phyloP scores from a whole-genome alignment of 2,888 invertebrate species.

The Lamproptera curius region DNA sequence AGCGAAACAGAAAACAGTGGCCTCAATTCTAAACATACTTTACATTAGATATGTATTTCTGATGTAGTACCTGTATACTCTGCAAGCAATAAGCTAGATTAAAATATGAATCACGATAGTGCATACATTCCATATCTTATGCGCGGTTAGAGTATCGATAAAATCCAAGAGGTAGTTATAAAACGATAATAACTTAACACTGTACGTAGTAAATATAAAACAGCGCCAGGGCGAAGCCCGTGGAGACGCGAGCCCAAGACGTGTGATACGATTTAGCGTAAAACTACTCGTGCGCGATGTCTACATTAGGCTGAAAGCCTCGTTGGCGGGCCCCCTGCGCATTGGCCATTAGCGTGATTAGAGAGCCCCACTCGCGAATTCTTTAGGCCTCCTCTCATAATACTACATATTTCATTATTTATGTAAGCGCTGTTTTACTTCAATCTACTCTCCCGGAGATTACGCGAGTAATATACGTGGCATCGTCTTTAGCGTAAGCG shows the following conservation, averaged over 20 bases:
- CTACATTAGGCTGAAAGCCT: slow-evolving; percentile 61
- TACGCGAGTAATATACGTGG: slow-evolving; percentile 54
- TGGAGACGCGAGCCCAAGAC: slow-evolving; percentile 32
- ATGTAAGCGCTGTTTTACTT: slow-evolving; percentile 71
- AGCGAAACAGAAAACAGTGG: too few species aligned
- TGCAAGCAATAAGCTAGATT: too few species aligned
- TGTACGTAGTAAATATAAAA: background rate
- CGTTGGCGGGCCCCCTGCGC: slow-evolving; percentile 52
- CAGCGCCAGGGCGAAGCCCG: background rate
- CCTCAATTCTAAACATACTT: too few species aligned
- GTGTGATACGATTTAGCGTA: slow-evolving; percentile 62
- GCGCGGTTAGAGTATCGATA: too few species aligned
- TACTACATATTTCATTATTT: slow-evolving; percentile 77
- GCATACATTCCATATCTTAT: too few species aligned
- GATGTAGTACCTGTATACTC: too few species aligned
- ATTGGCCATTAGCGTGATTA: slow-evolving; percentile 79
- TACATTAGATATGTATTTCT: too few species aligned
- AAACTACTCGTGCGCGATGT: slow-evolving; percentile 61
- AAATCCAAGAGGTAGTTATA: too few species aligned
- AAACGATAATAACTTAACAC: too few species aligned
- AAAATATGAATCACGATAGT: too few species aligned
- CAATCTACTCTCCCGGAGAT: slow-evolving; percentile 57
- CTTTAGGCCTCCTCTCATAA: slow-evolving; percentile 75
- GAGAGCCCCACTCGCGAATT: slow-evolving; percentile 67
- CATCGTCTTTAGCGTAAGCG: slow-evolving; percentile 24